Evolutionary conservation across 2,113 vertebrate genomes (phyloP).

Genomic region (Plecotus auritus): DNA sequence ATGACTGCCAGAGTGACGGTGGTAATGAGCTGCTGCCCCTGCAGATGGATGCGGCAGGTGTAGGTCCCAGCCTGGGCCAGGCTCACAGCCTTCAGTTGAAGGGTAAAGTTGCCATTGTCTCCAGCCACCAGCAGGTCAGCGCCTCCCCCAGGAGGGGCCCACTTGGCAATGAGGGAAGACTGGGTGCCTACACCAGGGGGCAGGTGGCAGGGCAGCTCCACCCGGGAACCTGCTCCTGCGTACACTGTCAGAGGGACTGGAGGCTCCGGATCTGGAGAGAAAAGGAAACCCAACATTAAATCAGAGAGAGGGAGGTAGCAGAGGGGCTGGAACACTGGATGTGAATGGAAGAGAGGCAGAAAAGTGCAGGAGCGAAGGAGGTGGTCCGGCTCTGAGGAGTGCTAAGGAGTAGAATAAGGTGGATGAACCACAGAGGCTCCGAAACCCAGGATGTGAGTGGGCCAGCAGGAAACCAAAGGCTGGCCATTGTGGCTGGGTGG

Average conservation of each 20-base stretch:
- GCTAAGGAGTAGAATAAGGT: not conserved
- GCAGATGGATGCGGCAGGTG: conserved; percentile 67
- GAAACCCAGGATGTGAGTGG: not conserved
- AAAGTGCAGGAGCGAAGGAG: not conserved
- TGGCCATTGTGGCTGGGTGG: not conserved
- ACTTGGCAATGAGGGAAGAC: conserved; percentile 61
- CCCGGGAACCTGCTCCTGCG: conserved; percentile 74
- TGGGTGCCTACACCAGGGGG: conserved; percentile 37
- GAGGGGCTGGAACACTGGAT: not conserved
- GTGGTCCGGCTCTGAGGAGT: not conserved
- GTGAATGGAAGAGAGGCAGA: not conserved
- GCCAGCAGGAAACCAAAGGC: not conserved
- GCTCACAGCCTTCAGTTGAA: conserved; percentile 70
- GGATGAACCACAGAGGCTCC: not conserved
- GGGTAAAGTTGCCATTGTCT: conserved; percentile 67
- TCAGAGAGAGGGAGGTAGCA: not conserved
- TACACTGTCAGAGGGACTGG: conserved; percentile 70
- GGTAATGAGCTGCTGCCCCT: conserved; percentile 63
- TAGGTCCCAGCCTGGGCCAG: conserved; percentile 75
- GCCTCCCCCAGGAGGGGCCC: conserved; percentile 65
- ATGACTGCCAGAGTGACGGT: conserved; percentile 74
- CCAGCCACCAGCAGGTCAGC: conserved; percentile 25
- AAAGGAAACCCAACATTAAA: not conserved
- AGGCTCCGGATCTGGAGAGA: conserved; percentile 76
- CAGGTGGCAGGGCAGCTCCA: conserved; percentile 72